Base-by-base conservation (phyloP, 2,797 vertebrate genomes). In the Anabas testudineus region DNA sequence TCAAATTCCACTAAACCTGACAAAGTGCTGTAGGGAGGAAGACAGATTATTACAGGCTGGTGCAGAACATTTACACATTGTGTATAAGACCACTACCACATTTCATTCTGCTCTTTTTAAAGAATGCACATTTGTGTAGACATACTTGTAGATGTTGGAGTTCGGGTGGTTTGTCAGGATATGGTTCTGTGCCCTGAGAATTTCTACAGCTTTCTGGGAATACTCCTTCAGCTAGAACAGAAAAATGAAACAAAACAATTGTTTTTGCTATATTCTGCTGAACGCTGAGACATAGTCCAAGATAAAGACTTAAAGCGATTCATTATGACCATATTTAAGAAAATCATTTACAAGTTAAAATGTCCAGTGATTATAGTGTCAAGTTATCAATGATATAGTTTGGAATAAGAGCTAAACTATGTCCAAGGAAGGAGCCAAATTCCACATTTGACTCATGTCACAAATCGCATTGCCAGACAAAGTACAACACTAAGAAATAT, bases 71-170 rank as follows among this genome's bases (percentile, higher is more conserved):
- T 3, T 30, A 30, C 1, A 39, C 28, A 19, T 15, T 47, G 4
- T 4, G 37, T 34, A 34, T 3, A 34, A 34, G 3, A 15, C 12
- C 3, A 39, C 37, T 39, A 7, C 5, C 15, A 10, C 4, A 39
- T 15, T 15, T 15, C 5, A 39, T 39, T 39, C 26, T 63, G 6
- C 57, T 1, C 16, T 62, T 43, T 10, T 4, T 10, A 42, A 12
- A 53, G 1, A 63, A 0, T 34, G 36, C 1, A 15, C n/a, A 8
- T 51, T 48, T 66, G 1, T 18, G n/a, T 18, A 51, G 34, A 85
- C 96, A 90, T 93, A 99, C 98, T 96, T 99, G 92, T 99, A 99
- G 84, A 99, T 99, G 91, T 99, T 99, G 57, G 98, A 99, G 94
- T 99, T 99, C 1, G 98, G 98, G 71, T 99, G 98, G 90, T 99